Conservation (phyloP, 2,113 vertebrate species). For the Microcebus ravelobensis region DNA sequence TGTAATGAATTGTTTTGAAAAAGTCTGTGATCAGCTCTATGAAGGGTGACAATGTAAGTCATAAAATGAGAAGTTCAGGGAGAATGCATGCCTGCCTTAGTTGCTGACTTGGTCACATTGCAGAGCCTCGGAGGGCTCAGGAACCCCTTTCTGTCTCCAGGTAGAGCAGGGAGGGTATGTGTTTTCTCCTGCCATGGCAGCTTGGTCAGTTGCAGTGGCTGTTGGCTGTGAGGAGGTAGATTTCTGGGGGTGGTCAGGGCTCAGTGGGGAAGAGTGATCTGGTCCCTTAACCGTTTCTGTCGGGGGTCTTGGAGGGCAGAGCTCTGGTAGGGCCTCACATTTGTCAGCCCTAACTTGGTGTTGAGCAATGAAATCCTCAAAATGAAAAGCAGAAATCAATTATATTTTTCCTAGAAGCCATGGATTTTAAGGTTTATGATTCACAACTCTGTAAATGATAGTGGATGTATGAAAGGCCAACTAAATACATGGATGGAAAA, state of each 20-base stretch:
- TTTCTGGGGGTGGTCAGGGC: not conserved
- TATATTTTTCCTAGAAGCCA: not conserved
- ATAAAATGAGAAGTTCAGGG: not conserved
- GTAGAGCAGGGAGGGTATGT: not conserved
- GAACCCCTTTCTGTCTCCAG: not conserved
- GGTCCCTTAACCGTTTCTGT: not conserved
- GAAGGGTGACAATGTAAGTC: not conserved
- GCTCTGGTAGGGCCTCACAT: not conserved
- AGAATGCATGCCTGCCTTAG: not conserved
- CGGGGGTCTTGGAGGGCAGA: not conserved
- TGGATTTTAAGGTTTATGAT: not conserved
- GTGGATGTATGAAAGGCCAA: not conserved
- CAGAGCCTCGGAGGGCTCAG: not conserved
- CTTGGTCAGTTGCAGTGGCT: fast-evolving
- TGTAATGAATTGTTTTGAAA: constrained; percentile 46
- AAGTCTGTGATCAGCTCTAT: not conserved
- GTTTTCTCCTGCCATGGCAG: not conserved
- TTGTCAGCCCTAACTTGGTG: not conserved
- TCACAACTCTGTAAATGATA: not conserved
- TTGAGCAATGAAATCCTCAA: not conserved
- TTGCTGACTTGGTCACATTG: not conserved
- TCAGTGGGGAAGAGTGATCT: not conserved
- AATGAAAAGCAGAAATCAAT: not conserved
- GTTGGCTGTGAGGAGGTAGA: not conserved
- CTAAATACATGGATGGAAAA: not conserved